Evolutionary conservation across 2,797 vertebrate species (phyloP).

Genomic region (Aphelocoma californica): DNA sequence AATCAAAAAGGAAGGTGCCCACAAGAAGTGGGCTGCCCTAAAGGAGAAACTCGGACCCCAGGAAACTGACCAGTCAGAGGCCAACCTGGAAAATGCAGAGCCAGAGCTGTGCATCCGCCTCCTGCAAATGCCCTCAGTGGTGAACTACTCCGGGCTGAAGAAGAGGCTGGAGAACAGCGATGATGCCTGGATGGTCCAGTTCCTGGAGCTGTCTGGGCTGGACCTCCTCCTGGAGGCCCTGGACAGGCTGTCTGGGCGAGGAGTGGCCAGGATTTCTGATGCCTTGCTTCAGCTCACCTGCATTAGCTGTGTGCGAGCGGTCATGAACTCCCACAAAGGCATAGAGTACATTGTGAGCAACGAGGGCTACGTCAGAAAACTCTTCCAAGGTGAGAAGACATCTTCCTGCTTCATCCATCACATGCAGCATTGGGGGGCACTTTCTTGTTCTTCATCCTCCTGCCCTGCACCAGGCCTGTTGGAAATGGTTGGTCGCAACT

Average conservation of each 20-base stretch:
- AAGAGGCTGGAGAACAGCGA: conserved; percentile 91
- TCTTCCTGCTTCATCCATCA: not conserved
- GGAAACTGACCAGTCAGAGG: conserved; percentile 89
- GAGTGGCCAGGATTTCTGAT: conserved; percentile 90
- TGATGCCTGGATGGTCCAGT: conserved; percentile 94
- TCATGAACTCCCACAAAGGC: conserved; percentile 93
- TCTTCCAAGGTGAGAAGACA: conserved; percentile 86
- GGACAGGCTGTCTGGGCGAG: conserved; percentile 90
- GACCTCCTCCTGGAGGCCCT: conserved; percentile 95
- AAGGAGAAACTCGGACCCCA: conserved; percentile 88
- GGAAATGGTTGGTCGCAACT: not conserved
- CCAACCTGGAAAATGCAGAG: conserved; percentile 94
- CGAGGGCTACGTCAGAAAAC: conserved; percentile 92
- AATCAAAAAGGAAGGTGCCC: conserved; percentile 79
- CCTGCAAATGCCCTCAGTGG: conserved; percentile 92
- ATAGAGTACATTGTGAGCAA: conserved; percentile 95
- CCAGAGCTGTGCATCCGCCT: conserved; percentile 94
- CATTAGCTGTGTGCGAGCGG: conserved; percentile 90
- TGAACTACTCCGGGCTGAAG: conserved; percentile 95
- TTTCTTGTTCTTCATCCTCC: not conserved
- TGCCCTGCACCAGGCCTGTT: not conserved
- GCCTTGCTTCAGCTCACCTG: conserved; percentile 96
- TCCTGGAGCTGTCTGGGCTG: conserved; percentile 92
- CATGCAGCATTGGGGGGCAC: fast-evolving
- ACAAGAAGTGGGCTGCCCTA: conserved; percentile 90